These are phyloP conservation scores for Anagyrus pseudococci DNA, from an alignment of 2,888 invertebrate genomes.

Conservation along the genomic window DNA sequence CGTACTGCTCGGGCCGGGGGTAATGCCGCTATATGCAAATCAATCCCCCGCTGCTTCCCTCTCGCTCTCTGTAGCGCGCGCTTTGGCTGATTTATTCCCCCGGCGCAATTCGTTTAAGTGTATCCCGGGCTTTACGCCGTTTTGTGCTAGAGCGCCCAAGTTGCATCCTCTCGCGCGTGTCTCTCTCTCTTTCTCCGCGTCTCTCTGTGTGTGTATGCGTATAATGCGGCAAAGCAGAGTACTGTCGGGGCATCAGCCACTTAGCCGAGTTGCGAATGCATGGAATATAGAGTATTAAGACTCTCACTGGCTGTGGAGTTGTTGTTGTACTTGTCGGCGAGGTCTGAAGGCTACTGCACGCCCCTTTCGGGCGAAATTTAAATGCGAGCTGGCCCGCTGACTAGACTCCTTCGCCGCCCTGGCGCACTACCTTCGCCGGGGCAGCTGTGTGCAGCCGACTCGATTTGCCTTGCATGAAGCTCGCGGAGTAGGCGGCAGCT, in stretches of 20 bases:
- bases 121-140: constrained; percentile 56
- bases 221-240: too few species aligned
- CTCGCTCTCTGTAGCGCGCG: too few species aligned
- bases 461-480: constrained; percentile 62
- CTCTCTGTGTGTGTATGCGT: too few species aligned
- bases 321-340: too few species aligned
- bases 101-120: constrained; percentile 61
- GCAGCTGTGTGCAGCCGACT: constrained; percentile 41
- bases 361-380: constrained; percentile 55
- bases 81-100: constrained; percentile 56
- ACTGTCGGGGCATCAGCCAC: constrained; percentile 44
- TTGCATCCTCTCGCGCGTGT: too few species aligned
- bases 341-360: too few species aligned
- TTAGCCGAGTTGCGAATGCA: constrained; percentile 45
- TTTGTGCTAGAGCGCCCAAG: too few species aligned
- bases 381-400: constrained; percentile 56
- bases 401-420: not conserved
- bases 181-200: not conserved
- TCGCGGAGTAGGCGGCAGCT: constrained; percentile 45
- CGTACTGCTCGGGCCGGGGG: constrained; percentile 31
- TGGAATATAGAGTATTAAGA: constrained; percentile 38
- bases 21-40: constrained; percentile 58
- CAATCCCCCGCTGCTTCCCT: constrained; percentile 50
- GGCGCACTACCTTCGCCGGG: not conserved
- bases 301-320: constrained; percentile 33